Percentiles rank a stretch among this genome's conserved stretches.
Evolutionary conservation across 2,113 vertebrate species (phyloP).

Genomic region (Chlorodrepanis virens): DNA sequence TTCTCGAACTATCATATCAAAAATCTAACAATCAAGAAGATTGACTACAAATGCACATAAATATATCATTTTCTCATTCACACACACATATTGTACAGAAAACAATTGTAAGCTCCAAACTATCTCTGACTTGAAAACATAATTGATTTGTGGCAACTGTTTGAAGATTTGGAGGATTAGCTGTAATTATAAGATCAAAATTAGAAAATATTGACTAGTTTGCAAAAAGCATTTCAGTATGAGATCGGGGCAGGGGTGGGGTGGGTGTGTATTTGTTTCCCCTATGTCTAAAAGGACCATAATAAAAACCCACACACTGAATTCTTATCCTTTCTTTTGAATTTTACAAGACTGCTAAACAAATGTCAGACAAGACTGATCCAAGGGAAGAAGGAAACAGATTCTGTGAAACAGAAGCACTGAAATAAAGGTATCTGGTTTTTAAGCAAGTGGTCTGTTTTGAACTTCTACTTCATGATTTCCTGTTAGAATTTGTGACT

Average conservation of each 20-base stretch:
- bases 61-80: not conserved
- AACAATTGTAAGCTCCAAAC: not conserved
- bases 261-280: not conserved
- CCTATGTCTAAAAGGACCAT: not conserved
- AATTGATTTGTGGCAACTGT: not conserved
- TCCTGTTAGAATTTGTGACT: not conserved
- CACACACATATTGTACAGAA: not conserved
- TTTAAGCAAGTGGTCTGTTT: not conserved
- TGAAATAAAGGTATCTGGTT: not conserved
- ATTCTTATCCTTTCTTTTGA: not conserved
- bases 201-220: not conserved
- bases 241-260: not conserved
- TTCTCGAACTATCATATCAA: not conserved
- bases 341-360: not conserved
- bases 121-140: not conserved
- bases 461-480: not conserved
- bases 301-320: not conserved
- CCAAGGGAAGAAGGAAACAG: not conserved
- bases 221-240: not conserved
- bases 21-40: not conserved
- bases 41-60: not conserved
- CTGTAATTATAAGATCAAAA: not conserved
- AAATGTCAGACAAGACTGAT: not conserved
- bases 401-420: not conserved
- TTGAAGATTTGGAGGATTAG: not conserved